Conservation (phyloP, 2,113 vertebrate species). For the Peucedramus taeniatus region DNA sequence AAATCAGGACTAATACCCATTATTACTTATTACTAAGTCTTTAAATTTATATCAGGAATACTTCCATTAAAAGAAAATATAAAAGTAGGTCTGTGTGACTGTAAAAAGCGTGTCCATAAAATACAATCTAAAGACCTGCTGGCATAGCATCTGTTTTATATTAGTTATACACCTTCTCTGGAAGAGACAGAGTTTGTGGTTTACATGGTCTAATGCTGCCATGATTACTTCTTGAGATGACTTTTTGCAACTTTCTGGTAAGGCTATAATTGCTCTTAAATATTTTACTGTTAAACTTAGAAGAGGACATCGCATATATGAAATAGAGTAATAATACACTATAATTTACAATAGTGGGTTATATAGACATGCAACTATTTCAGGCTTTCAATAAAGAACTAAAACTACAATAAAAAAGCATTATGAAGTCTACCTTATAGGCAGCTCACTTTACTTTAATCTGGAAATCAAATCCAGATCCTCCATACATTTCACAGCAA, state of each 20-base stretch:
- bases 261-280: neutral
- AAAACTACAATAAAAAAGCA: neutral
- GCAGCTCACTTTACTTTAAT: neutral
- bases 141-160: neutral
- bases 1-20: neutral
- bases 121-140: neutral
- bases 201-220: neutral
- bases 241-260: neutral
- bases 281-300: neutral
- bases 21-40: neutral
- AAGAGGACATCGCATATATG: neutral
- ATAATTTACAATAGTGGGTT: neutral
- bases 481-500: neutral
- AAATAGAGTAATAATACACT: neutral
- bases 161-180: neutral
- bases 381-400: neutral
- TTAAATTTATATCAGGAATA: neutral
- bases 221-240: neutral
- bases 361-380: neutral
- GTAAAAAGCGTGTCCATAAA: neutral
- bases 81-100: neutral
- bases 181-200: neutral
- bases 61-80: neutral
- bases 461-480: slow-evolving; percentile 16
- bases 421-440: neutral